Percentiles rank a stretch among this genome's conserved stretches.
phyloP scores from a whole-genome alignment of 2,113 vertebrate species.

The Oncorhynchus keta region DNA sequence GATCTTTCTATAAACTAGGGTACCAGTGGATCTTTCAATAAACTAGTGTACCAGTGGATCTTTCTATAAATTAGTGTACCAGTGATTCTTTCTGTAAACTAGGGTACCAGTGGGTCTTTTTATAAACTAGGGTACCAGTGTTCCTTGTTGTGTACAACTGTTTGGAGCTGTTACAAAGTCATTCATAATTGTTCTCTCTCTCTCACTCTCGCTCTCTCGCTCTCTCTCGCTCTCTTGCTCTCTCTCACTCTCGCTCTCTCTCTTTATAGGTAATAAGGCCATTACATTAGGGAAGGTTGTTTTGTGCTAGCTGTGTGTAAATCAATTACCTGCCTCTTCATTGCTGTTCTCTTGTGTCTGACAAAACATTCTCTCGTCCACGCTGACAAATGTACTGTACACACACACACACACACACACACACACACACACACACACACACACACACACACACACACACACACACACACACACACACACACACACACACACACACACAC shows the following conservation, averaged over 20 bases:
- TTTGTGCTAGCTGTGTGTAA: constrained; percentile 27
- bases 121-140: no score
- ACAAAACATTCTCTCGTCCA: constrained; percentile 25
- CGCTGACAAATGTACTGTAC: no score
- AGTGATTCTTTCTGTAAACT: no score
- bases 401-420: not conserved
- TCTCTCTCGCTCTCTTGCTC: not conserved
- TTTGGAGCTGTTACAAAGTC: no score
- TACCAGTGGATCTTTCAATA: no score
- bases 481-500: not conserved
- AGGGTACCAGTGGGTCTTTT: no score
- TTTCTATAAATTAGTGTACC: no score
- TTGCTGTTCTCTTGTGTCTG: constrained; percentile 8
- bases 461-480: not conserved
- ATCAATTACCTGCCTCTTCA: constrained; percentile 35
- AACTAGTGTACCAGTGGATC: fast-evolving
- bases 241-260: not conserved
- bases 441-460: not conserved
- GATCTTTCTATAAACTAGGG: no score
- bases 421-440: not conserved
- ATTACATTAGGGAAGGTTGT: constrained; percentile 22
- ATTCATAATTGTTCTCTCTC: not conserved
- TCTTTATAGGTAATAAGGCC: constrained; percentile 47
- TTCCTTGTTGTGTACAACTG: no score
- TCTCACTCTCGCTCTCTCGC: not conserved